Evolutionary conservation across 2,888 invertebrate genomes (phyloP), one percentile per base, ranked within the genome.

Genomic region (Drosophila anomalata): DNA sequence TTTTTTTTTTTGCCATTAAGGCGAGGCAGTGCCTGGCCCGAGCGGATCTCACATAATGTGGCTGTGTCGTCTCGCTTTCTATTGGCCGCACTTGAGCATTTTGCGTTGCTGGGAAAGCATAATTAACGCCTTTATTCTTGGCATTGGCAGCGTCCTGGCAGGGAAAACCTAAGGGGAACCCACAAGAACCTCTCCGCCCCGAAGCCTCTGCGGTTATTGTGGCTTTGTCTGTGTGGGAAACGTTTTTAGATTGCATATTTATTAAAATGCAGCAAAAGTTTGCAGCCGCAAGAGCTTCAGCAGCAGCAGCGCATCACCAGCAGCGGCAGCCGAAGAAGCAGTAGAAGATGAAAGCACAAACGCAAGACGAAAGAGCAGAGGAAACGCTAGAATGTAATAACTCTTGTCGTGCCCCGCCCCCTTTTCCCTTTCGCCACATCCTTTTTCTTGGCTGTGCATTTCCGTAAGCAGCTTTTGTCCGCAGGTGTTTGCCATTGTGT

Each of bases 401-500:
- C 88, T 82, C 82, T 82, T 82, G 86, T 82, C 71, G 76, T 54
- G 8, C 26, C 20, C 29, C 26, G 17, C 33, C 33, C 12, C 39
- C 31, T 3, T 24, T 7, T 17, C 8, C 24, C 9, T 6, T 51
- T 22, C 11, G 11, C 29, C 36, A 26, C 29, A 44, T 36, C 52
- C 51, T 61, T 56, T 68, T 55, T 47, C 58, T 69, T 36, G 42
- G 63, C 63, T 71, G 63, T 66, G 65, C 65, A 67, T 50, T 48
- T 85, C 79, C 76, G 70, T 84, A 84, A 88, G 88, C 88, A 65
- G 88, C 81, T 84, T 87, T 88, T 73, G 87, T 87, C 73, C 84
- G 89, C 84, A 88, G 84, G 84, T 84, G 84, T 88, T 88, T 65
- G 78, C 88, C 71, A 69, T 84, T 85, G 88, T 85, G 84, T 88